These are phyloP conservation scores for Drosophila anceps DNA, from an alignment of 2,888 invertebrate species.

Conservation along the genomic window DNA sequence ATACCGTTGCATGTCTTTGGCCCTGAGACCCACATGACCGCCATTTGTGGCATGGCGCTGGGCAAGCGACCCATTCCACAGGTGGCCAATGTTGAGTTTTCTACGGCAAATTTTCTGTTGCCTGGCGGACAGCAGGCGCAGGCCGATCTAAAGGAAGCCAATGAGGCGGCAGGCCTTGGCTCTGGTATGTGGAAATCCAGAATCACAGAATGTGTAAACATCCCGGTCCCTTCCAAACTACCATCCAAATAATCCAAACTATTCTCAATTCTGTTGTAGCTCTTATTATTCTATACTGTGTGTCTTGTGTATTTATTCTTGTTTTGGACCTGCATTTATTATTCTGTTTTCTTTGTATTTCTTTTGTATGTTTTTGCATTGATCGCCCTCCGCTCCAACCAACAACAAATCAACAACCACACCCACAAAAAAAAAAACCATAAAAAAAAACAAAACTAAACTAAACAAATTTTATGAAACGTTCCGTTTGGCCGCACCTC, in stretches of 20 bases:
- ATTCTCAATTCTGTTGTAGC: slow-evolving; percentile 20
- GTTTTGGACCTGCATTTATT: slow-evolving; percentile 56
- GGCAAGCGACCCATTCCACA: slow-evolving; percentile 94
- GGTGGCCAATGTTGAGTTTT: slow-evolving; percentile 88
- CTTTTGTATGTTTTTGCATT: slow-evolving; percentile 80
- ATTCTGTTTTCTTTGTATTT: slow-evolving; percentile 71
- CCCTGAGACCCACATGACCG: slow-evolving; percentile 99
- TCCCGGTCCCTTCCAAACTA: slow-evolving; percentile 8
- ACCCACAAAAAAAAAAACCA: slow-evolving; percentile 55
- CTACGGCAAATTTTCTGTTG: slow-evolving; percentile 95
- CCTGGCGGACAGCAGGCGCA: slow-evolving; percentile 89
- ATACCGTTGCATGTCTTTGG: slow-evolving; percentile 98
- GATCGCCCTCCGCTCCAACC: slow-evolving; percentile 75
- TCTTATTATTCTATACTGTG: slow-evolving; percentile 15
- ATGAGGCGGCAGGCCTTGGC: slow-evolving; percentile 61
- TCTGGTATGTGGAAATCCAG: slow-evolving; percentile 63
- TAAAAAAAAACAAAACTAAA: slow-evolving; percentile 37
- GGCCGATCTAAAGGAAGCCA: slow-evolving; percentile 82
- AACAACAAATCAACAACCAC: slow-evolving; percentile 70
- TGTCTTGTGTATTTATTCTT: slow-evolving; percentile 27
- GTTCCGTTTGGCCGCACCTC: slow-evolving; percentile 69
- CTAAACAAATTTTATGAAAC: slow-evolving; percentile 52
- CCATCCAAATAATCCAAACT: slow-evolving; percentile 21
- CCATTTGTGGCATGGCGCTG: slow-evolving; percentile 99
- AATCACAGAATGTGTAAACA: slow-evolving; percentile 31